Base-by-base conservation (phyloP, 2,888 invertebrate genomes). In the Apomyelois bistriatella region DNA sequence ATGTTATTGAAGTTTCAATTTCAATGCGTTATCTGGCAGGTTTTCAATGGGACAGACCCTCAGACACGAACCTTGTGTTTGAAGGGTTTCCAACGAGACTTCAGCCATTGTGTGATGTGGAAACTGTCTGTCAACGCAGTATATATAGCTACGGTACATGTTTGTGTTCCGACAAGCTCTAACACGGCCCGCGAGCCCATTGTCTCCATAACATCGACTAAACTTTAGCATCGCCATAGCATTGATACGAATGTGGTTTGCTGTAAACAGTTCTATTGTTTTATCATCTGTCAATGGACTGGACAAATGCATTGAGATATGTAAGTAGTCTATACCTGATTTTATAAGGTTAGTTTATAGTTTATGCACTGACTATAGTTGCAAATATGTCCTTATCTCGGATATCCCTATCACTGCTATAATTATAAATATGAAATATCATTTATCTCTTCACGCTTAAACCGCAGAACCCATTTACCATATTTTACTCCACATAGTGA, bases 161-260 rank as follows among this genome's bases (percentile, higher is more conserved):
- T 32, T 3, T 43, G 8, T 43, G 13, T 48, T 54, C 9, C 13
- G 9, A 47, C 13, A 9, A 10, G 17, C 38, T 13, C 16, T 12
- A 28, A 22, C 35, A n/a, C 16, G 36, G 15, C 8, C 28, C 48
- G 46, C 37, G 32, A 22, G 28, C 40, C 53, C 38, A 58, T 62
- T 65, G 62, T 65, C 57, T 63, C 47, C 12, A 22, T 37, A 49
- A 48, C 52, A 59, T 57, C 48, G 57, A 55, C 54, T 57, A 56
- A 61, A 55, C 56, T 59, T 57, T 54, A 35, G 55, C 52, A 53
- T 54, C 46, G 48, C 56, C 48, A 38, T 50, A 9, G 28, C 28
- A 28, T 1, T 38, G 48, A 28, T 13, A 16, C 6, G 16, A 30
- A 16, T 46, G 46, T 43, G 41, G 28, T 28, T 28, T 12, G 28